These are phyloP conservation scores for Anguilla marmorata DNA, from an alignment of 2,797 vertebrate species.

Conservation along the genomic window DNA sequence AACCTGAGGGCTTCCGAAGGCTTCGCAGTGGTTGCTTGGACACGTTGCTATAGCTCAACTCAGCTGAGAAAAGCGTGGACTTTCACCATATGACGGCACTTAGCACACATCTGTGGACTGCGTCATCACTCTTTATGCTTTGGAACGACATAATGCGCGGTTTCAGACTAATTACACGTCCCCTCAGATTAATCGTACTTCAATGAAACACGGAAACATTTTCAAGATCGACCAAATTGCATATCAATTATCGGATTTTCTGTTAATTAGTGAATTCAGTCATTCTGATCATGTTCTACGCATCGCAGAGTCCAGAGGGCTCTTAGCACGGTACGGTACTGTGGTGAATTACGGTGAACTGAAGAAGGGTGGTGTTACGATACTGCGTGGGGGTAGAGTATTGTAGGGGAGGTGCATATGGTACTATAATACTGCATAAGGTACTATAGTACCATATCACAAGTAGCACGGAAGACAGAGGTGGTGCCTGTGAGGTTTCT, in stretches of 20 bases:
- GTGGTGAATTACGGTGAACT: neutral
- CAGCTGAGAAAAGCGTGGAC: neutral
- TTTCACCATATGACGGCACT: too few species aligned
- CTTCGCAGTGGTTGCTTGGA: neutral
- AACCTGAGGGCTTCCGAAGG: neutral
- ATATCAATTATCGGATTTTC: neutral
- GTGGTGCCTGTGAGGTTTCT: constrained; percentile 16
- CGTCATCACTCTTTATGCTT: too few species aligned
- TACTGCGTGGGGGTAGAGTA: neutral
- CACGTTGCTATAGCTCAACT: neutral
- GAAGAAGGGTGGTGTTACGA: constrained; percentile 10
- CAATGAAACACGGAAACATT: neutral
- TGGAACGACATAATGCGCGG: too few species aligned
- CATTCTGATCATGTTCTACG: neutral
- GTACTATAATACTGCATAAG: neutral
- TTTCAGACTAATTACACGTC: neutral
- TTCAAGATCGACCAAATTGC: neutral
- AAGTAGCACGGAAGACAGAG: constrained; percentile 16
- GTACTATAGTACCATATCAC: constrained; percentile 17
- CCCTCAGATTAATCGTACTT: neutral
- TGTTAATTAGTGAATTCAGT: neutral
- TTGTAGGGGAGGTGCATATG: neutral
- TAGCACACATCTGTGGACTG: too few species aligned
- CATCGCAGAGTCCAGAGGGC: neutral
- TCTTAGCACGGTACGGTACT: neutral